Conservation (phyloP, 2,797 vertebrate genomes). For the Eulemur albifrons region DNA sequence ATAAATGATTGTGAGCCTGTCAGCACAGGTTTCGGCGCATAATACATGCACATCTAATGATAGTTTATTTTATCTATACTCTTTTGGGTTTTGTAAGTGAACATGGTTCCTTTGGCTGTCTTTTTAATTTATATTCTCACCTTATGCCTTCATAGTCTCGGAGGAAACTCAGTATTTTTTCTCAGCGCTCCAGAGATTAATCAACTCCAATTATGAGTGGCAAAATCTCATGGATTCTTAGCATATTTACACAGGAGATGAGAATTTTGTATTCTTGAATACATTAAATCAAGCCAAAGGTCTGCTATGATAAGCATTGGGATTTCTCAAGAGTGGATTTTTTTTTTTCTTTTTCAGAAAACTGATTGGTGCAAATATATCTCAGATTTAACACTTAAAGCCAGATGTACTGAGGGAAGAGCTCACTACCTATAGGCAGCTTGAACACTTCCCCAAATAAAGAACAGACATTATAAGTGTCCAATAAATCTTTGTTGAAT, state of each 20-base stretch:
- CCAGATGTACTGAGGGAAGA: not conserved
- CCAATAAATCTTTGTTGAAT: not conserved
- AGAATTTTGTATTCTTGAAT: slow-evolving; percentile 28
- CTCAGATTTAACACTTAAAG: not conserved
- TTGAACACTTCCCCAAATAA: not conserved
- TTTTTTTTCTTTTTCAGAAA: not conserved
- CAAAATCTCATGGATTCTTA: slow-evolving; percentile 24
- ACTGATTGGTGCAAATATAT: not conserved
- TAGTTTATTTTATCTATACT: not conserved
- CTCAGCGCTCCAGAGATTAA: slow-evolving; percentile 32
- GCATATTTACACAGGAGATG: slow-evolving; percentile 19
- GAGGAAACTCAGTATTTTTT: slow-evolving; percentile 27
- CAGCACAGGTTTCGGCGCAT: not conserved
- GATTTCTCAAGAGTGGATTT: not conserved
- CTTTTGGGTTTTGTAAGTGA: not conserved
- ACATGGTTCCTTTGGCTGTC: not conserved
- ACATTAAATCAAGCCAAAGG: slow-evolving; percentile 20
- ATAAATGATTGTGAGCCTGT: not conserved
- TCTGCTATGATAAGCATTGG: not conserved
- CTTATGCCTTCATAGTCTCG: not conserved
- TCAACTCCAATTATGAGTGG: slow-evolving; percentile 41
- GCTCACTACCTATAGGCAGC: not conserved
- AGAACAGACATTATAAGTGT: not conserved
- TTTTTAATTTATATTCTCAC: not conserved
- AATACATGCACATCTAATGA: not conserved